Conservation (phyloP, 2,888 invertebrate genomes). For the Toxonevra muliebris region DNA sequence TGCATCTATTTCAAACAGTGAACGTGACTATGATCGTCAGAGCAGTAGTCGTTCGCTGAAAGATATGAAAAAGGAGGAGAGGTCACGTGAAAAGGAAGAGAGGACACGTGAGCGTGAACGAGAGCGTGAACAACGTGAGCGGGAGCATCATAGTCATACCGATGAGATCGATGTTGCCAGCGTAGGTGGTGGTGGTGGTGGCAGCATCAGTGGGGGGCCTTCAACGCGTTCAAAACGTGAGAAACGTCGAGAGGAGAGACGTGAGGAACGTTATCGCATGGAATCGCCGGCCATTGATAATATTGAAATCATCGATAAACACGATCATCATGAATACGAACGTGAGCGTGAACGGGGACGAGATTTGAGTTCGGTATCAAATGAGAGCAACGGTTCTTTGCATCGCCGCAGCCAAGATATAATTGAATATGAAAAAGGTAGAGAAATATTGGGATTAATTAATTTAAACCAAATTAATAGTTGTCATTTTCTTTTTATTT, state of each 20-base stretch:
- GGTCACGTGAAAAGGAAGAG: slow-evolving; percentile 51
- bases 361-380: slow-evolving; percentile 69
- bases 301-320: slow-evolving; percentile 37
- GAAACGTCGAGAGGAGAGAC: slow-evolving; percentile 58
- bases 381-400: slow-evolving; percentile 67
- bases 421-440: slow-evolving; percentile 72
- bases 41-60: slow-evolving; percentile 54
- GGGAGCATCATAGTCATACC: slow-evolving; percentile 41
- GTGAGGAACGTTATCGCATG: slow-evolving; percentile 56
- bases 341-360: slow-evolving; percentile 72
- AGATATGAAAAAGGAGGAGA: slow-evolving; percentile 56
- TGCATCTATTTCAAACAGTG: slow-evolving; percentile 28
- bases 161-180: slow-evolving; percentile 26
- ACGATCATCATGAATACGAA: slow-evolving; percentile 58
- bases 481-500: background rate
- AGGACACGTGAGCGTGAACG: slow-evolving; percentile 46
- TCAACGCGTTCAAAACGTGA: slow-evolving; percentile 38
- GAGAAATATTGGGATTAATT: background rate
- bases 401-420: slow-evolving; percentile 69
- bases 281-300: slow-evolving; percentile 49
- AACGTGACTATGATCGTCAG: slow-evolving; percentile 51
- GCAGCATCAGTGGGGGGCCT: background rate
- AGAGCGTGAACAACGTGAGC: slow-evolving; percentile 50
- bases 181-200: slow-evolving; percentile 22
- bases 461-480: background rate